A percentile compares a stretch with the other conserved stretches of the same genome.
Conservation (phyloP, 2,888 invertebrate species). For the Calameuta filiformis region DNA sequence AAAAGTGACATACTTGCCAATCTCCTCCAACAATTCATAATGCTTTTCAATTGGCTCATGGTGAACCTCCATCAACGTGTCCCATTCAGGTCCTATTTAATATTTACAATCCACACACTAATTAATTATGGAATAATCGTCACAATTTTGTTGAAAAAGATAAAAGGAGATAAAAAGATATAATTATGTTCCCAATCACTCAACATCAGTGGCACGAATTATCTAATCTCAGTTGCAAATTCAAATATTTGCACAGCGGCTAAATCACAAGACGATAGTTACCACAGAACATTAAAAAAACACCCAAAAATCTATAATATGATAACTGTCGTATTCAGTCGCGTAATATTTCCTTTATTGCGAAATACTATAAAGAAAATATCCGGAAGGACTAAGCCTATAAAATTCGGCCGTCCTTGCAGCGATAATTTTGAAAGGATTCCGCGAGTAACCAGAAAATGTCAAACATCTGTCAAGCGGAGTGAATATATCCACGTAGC, state of each 20-base stretch:
- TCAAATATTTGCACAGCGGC: background rate
- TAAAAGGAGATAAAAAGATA: background rate
- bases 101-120: background rate
- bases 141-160: background rate
- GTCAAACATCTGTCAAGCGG: constrained; percentile 53
- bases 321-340: background rate
- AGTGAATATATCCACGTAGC: background rate
- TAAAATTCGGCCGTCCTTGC: background rate
- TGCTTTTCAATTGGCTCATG: constrained; percentile 69
- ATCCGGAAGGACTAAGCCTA: background rate
- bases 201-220: background rate
- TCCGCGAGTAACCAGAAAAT: constrained; percentile 16
- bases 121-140: background rate
- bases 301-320: background rate
- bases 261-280: background rate
- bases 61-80: constrained; percentile 65
- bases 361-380: background rate
- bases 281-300: constrained; percentile 5
- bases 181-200: background rate
- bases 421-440: background rate
- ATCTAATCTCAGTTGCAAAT: background rate
- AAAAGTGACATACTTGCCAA: constrained; percentile 68
- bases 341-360: background rate
- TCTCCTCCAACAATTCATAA: constrained; percentile 69
- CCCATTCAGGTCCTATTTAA: constrained; percentile 57